A percentile compares a stretch with the other conserved stretches of the same genome.
phyloP scores from a whole-genome alignment of 2,888 invertebrate species.

The Augiades crinisus region DNA sequence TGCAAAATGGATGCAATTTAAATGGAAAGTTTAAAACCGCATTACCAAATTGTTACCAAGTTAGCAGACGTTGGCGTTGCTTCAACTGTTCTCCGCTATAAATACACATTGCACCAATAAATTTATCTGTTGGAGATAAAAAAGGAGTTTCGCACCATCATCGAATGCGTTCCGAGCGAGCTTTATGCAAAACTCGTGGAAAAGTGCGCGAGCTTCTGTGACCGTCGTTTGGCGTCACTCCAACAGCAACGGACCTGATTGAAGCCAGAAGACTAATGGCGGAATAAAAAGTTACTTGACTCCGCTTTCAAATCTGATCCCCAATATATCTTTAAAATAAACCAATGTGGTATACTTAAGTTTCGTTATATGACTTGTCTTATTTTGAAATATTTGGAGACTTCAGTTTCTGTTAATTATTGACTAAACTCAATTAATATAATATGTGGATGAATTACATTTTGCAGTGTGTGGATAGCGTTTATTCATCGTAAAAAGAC shows the following conservation, averaged over 20 bases:
- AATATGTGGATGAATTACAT: too few relatives aligned
- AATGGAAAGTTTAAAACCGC: constrained; percentile 42
- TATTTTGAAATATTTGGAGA: too few relatives aligned
- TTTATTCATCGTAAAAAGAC: too few relatives aligned
- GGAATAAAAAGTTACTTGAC: not conserved
- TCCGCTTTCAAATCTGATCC: not conserved
- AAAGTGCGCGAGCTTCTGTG: constrained; percentile 50
- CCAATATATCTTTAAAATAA: too few relatives aligned
- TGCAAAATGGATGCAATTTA: constrained; percentile 40
- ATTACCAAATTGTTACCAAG: constrained; percentile 45
- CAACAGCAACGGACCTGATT: constrained; percentile 45
- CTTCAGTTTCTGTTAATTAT: too few relatives aligned
- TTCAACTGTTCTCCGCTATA: constrained; percentile 48
- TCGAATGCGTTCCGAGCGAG: constrained; percentile 57
- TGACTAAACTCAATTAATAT: too few relatives aligned
- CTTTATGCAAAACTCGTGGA: constrained; percentile 57
- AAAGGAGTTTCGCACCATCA: constrained; percentile 45
- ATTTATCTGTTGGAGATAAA: constrained; percentile 46
- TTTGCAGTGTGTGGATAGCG: too few relatives aligned
- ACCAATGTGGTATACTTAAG: too few relatives aligned
- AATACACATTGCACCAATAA: constrained; percentile 57
- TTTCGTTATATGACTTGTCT: too few relatives aligned
- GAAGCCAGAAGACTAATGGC: constrained; percentile 28
- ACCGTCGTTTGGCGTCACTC: constrained; percentile 50
- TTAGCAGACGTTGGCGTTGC: constrained; percentile 53